Base-by-base conservation (phyloP, 2,888 invertebrate species). In the Osmoderma eremita region DNA sequence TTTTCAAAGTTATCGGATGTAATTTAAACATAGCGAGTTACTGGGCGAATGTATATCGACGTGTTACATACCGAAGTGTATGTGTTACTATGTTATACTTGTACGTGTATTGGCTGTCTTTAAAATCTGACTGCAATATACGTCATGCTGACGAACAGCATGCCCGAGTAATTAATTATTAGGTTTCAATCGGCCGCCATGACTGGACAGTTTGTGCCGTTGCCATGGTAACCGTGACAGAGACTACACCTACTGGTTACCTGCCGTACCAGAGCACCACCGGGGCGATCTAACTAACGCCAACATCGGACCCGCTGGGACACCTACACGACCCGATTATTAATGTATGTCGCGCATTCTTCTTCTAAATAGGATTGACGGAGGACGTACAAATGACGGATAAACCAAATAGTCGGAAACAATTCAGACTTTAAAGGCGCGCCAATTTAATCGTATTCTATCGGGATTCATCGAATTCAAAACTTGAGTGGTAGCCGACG, bases 171-270 rank as follows among this genome's bases (percentile, higher is more conserved):
- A 80, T 80, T 80, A 80, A 80, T 80, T 80, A 79, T 79, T 79
- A 79, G 80, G 78, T 79, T 79, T 80, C 79, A 80, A 79, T 79
- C 77, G 77, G 76, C 76, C 77, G 79, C 79, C 79, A 79, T 80
- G 80, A 80, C 72, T 72, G 72, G 71, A 71, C 73, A 73, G 70
- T 74, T 74, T 79, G 78, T 73, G 71, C 73, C 58, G 78, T 78
- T 78, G 76, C 79, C 78, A 70, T 76, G 78, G 78, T 72, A 75
- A 79, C 80, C 76, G 75, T 75, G 76, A 76, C 76, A 76, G 75
- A 73, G 75, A 76, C 76, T 78, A 78, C 78, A 78, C 77, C 78
- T 77, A 77, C 77, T 75, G 75, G 76, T 75, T 76, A 71, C 77
- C 77, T 78, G 77, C 75, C 75, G 75, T 76, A 74, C 75, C 75